phyloP scores from a whole-genome alignment of 2,113 vertebrate species.

The Ariopsis seemanni region DNA sequence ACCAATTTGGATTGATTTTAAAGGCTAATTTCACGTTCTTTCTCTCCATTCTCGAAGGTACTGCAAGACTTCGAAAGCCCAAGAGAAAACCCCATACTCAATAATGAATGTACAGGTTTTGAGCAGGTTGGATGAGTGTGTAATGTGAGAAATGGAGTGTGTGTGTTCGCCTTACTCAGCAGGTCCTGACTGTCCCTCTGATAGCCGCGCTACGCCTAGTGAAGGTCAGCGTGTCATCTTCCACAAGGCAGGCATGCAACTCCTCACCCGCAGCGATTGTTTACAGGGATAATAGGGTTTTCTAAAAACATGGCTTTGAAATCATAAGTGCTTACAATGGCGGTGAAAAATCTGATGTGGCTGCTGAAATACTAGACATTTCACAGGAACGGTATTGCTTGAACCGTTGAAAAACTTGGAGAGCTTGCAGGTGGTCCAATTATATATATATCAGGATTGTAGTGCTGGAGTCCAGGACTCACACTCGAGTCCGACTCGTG shows the following conservation, averaged over 20 bases:
- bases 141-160: slow-evolving; percentile 20
- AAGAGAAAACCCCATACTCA: not conserved
- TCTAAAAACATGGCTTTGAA: slow-evolving; percentile 27
- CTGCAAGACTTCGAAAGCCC: not conserved
- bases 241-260: slow-evolving; percentile 8
- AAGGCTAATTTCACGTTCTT: not conserved
- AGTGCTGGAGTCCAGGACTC: no score
- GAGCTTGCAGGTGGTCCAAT: not conserved
- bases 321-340: slow-evolving; percentile 17
- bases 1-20: not conserved
- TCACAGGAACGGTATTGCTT: not conserved
- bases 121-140: not conserved
- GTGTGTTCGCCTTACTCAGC: not conserved
- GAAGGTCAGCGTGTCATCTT: slow-evolving; percentile 44
- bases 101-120: not conserved
- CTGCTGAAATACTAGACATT: not conserved
- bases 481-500: no score
- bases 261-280: slow-evolving; percentile 9
- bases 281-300: slow-evolving; percentile 45
- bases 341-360: slow-evolving; percentile 1
- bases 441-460: no score
- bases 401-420: not conserved
- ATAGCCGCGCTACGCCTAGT: not conserved
- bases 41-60: not conserved
- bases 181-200: not conserved